Conservation (phyloP, 1,140 invertebrate species). For the Pseudomyrmex dendroicus region DNA sequence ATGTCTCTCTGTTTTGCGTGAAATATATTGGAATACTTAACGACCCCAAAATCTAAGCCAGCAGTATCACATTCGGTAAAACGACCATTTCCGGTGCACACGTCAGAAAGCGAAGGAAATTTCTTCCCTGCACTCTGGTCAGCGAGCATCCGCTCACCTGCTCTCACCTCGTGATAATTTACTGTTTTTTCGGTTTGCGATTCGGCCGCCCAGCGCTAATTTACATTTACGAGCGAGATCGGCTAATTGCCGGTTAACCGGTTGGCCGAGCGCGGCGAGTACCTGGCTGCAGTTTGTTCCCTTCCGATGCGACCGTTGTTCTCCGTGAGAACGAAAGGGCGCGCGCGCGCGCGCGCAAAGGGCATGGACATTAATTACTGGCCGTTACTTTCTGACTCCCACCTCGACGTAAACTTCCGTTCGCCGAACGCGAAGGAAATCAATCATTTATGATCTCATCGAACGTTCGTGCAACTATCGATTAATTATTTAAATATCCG, state of each 20-base stretch:
- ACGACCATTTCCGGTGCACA: constrained; percentile 15
- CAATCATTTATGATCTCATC: constrained; percentile 1
- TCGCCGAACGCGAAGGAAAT: constrained; percentile 15
- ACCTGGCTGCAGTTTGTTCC: constrained; percentile 73
- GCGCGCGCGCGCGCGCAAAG: constrained; percentile 35
- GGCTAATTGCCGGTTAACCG: constrained; percentile 85
- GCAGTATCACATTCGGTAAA: constrained; percentile 27
- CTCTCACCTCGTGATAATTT: constrained; percentile 80
- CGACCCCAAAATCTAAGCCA: constrained; percentile 9
- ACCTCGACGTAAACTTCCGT: constrained; percentile 49
- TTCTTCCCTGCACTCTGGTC: constrained; percentile 26
- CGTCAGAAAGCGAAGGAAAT: constrained; percentile 42
- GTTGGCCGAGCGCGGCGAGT: constrained; percentile 76
- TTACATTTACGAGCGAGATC: constrained; percentile 82
- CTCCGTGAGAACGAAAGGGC: constrained; percentile 67
- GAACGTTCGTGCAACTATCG: background rate
- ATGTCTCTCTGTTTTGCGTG: background rate
- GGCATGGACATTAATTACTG: constrained; percentile 60
- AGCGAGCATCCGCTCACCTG: constrained; percentile 81
- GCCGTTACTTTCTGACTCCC: constrained; percentile 57
- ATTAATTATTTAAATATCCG: background rate
- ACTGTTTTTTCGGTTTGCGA: constrained; percentile 81
- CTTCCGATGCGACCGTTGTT: constrained; percentile 71
- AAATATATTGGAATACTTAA: background rate
- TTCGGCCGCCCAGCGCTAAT: constrained; percentile 77